A percentile compares a stretch with the other conserved stretches of the same genome.
These are phyloP conservation scores for Pampusana beccarii DNA, from an alignment of 2,113 vertebrate species.

Conservation along the genomic window DNA sequence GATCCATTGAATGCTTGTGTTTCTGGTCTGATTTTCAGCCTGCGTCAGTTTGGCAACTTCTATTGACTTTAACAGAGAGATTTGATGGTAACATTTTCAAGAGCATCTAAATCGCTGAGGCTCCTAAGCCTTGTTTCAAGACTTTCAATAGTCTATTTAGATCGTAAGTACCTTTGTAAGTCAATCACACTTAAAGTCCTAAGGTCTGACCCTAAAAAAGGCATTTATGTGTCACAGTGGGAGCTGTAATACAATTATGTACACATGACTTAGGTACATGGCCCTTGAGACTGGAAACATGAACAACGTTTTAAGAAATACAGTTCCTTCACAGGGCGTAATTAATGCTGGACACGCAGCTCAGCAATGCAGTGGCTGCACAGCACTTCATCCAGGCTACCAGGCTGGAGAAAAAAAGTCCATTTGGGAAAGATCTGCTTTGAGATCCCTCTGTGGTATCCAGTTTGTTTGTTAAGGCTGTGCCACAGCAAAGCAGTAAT, in stretches of 20 bases:
- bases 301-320: background rate
- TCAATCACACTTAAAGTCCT: background rate
- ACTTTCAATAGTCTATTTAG: background rate
- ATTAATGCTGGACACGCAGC: background rate
- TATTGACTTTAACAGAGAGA: background rate
- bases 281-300: background rate
- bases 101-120: background rate
- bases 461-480: background rate
- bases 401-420: background rate
- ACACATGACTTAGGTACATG: accelerated
- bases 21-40: background rate
- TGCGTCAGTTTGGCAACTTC: background rate
- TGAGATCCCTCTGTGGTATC: background rate
- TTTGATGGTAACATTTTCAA: background rate
- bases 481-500: background rate
- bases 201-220: background rate
- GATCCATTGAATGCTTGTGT: background rate
- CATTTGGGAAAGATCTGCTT: background rate
- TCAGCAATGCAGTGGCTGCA: background rate
- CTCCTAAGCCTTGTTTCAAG: background rate
- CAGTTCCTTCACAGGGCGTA: accelerated
- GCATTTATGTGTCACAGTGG: background rate
- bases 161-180: background rate
- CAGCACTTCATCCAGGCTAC: background rate
- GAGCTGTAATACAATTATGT: background rate